Conservation (phyloP, 1,140 invertebrate species). For the Panagrolaimus sp. region DNA sequence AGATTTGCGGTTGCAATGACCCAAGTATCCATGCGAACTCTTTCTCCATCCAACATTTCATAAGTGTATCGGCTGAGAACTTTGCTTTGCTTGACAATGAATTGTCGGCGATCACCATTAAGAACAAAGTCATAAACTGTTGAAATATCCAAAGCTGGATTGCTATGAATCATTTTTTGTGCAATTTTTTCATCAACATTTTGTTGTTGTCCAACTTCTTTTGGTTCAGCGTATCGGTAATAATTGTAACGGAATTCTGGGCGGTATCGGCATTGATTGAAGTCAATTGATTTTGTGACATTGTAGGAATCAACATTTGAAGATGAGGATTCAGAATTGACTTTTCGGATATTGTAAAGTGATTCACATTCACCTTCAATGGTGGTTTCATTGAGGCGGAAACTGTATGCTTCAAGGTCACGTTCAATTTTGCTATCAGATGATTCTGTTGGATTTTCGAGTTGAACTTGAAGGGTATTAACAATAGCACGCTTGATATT, state of each 20-base stretch:
- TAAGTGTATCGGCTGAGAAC: slow-evolving; percentile 9
- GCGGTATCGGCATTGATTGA: slow-evolving; percentile 47
- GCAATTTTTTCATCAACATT: slow-evolving; percentile 24
- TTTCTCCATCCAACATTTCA: not conserved
- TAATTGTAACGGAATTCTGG: slow-evolving; percentile 41
- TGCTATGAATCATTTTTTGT: not conserved
- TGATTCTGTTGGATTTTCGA: slow-evolving; percentile 25
- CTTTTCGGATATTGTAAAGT: slow-evolving; percentile 32
- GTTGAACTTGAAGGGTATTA: slow-evolving; percentile 54
- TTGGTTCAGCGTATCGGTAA: slow-evolving; percentile 17
- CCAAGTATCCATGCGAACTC: not conserved
- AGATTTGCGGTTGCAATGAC: not conserved
- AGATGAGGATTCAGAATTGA: slow-evolving; percentile 20
- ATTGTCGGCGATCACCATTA: slow-evolving; percentile 7
- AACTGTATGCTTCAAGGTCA: slow-evolving; percentile 4
- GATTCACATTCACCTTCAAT: slow-evolving; percentile 44
- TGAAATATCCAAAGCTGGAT: slow-evolving; percentile 27
- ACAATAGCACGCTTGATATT: slow-evolving; percentile 58
- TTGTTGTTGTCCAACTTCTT: slow-evolving; percentile 13
- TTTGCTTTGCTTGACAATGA: slow-evolving; percentile 2
- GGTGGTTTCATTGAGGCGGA: slow-evolving; percentile 33
- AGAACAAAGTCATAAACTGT: slow-evolving; percentile 24
- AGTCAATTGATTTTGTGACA: slow-evolving; percentile 54
- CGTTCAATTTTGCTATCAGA: not conserved
- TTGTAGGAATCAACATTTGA: slow-evolving; percentile 24